phyloP scores from a whole-genome alignment of 2,888 invertebrate species.

The Acleris holmiana region DNA sequence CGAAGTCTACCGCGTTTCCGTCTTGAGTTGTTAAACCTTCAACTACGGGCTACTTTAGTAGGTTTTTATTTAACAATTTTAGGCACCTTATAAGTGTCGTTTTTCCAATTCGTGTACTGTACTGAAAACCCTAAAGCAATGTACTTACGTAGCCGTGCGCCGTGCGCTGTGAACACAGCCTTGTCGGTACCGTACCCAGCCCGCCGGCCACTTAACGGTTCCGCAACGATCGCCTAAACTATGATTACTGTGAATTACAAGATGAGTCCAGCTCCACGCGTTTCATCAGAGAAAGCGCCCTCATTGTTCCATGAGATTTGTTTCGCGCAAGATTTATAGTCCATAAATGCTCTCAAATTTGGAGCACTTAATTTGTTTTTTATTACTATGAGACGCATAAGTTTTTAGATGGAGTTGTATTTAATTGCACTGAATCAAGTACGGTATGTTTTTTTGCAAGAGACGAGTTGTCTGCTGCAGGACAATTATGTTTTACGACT shows the following conservation, averaged over 20 bases:
- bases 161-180: too few species aligned
- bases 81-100: too few species aligned
- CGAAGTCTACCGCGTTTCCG: too few species aligned
- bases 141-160: too few species aligned
- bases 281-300: constrained; percentile 35
- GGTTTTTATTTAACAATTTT: too few species aligned
- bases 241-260: constrained; percentile 36
- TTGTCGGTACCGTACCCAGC: neutral
- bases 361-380: constrained; percentile 30
- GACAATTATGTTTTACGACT: constrained; percentile 19
- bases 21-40: too few species aligned
- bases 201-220: constrained; percentile 14
- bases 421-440: constrained; percentile 14
- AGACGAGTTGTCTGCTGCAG: constrained; percentile 10
- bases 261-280: constrained; percentile 24
- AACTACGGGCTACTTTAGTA: too few species aligned
- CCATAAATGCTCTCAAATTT: constrained; percentile 37
- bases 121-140: too few species aligned
- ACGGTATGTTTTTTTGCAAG: constrained; percentile 9
- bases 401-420: constrained; percentile 20
- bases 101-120: too few species aligned
- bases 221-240: constrained; percentile 30
- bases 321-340: constrained; percentile 34
- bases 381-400: constrained; percentile 1
- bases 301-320: constrained; percentile 32